phyloP scores from a whole-genome alignment of 92 coral and sea anemone genomes.

The Blastomussa wellsi region DNA sequence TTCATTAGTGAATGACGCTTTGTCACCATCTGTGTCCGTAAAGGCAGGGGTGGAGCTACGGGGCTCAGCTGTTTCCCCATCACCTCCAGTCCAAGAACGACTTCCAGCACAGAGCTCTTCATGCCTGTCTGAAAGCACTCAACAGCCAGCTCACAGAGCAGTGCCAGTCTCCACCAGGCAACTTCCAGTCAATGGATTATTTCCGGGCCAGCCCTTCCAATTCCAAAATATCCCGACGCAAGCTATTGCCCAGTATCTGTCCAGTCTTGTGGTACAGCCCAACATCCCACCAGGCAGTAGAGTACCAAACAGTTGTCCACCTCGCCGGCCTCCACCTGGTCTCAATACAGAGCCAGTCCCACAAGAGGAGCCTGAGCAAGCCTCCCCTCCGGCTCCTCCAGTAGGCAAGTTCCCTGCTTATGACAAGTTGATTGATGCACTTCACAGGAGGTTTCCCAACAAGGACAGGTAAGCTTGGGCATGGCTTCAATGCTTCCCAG shows the following conservation, averaged over 20 bases:
- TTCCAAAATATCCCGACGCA: background rate
- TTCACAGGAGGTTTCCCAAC: conserved; percentile 66
- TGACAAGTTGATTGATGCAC: conserved; percentile 77
- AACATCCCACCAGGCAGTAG: background rate
- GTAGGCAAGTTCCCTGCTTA: conserved; percentile 59
- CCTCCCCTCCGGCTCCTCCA: conserved; percentile 9
- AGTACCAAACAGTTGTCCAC: background rate
- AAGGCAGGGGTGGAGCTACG: background rate
- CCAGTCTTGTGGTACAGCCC: conserved; percentile 11
- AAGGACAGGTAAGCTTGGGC: conserved; percentile 56
- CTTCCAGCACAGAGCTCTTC: background rate
- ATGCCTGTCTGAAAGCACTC: background rate
- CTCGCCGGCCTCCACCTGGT: conserved; percentile 61
- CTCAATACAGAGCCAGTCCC: conserved; percentile 38
- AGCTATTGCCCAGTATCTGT: background rate
- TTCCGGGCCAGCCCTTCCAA: background rate
- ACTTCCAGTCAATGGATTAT: background rate
- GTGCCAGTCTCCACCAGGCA: background rate
- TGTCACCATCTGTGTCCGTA: background rate
- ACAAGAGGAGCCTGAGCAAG: conserved; percentile 18
- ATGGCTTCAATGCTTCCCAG: too few species aligned
- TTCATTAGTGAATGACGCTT: background rate
- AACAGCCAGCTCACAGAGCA: background rate
- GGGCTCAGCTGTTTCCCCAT: background rate
- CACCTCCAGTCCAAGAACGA: background rate